Evolutionary conservation across 2,797 vertebrate genomes (phyloP), one percentile per base, ranked within the genome.

Genomic region (Cottoperca gobio): DNA sequence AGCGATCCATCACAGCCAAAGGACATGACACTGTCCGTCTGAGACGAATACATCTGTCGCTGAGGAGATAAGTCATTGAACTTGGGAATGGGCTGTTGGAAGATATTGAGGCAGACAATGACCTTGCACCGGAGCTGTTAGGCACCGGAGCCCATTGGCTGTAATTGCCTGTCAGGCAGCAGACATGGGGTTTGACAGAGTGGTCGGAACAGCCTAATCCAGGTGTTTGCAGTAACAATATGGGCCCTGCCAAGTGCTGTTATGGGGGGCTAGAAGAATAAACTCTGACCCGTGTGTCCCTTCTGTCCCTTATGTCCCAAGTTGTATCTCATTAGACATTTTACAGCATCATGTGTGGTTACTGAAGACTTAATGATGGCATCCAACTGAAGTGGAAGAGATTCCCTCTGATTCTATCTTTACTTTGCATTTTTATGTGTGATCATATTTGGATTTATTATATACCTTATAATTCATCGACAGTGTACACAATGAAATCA

Each of bases 131-230:
- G 4, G n/a, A 48, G 40, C 82, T 76, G 77, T 78, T 81, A 64
- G 79, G 78, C 58, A 46, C 59, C 7, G 23, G 57, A 67, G 83
- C 82, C 86, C 71, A 82, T 85, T 86, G 83, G 82, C 71, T 86
- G 82, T 90, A 91, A 92, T 92, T 93, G 83, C 86, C 90, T 93
- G 92, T 92, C 92, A 91, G 83, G 46, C 75, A 76, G 71, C 70
- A 80, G 85, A 78, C 81, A 28, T 40, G 50, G 42, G 58, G 39
- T 84, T 81, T 91, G 88, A 92, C 75, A 68, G 82, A 90, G 79
- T 67, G 68, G 79, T 76, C 33, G 21, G 62, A n/a, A 75, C 33
- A 48, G 57, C 5, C n/a, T 79, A 89, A 88, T 88, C 85, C 83
- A 86, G 83, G 82, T 87, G 88, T 91, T 89, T 88, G 73, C 65